Base-by-base conservation (phyloP, 1,140 invertebrate genomes). In the Gerris buenoi region DNA sequence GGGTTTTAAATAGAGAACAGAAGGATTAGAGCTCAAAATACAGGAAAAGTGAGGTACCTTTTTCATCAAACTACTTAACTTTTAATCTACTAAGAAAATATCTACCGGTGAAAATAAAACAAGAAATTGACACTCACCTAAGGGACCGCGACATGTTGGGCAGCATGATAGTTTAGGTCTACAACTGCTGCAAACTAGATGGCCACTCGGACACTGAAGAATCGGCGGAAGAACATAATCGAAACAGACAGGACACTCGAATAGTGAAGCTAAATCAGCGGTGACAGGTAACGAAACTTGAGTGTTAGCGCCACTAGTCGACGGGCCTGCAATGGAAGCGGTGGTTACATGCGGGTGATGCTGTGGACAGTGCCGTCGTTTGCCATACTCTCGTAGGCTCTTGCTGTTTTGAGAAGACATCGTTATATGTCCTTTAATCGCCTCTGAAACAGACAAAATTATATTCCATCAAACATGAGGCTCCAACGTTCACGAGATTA, bases 181-280 rank as follows among this genome's bases (percentile, higher is more conserved):
- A 80, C 97, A 99, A 74, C 88, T 91, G 58, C 93, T 90, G 81
- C 97, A 99, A 68, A 92, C 88, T 67, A 93, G 80, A 78, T 93
- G 90, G 46, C 90, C 90, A 73, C 88, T 91, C 76, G 90, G 89
- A 76, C 90, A 93, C 77, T 93, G 90, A 74, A 91, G 79, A 71
- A 93, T 97, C 22, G 97, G 97, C 67, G 97, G 97, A 73, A 98
- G 81, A 68, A 98, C 97, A 85, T 98, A 98, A 79, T 99, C 97
- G 79, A 99, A 98, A 79, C 97, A 99, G 64, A 99, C 97, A 14
- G 97, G 97, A 80, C 97, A 99, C 78, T 99, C 97, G 79, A 99
- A 99, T 23, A 98, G 81, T 68, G 90, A 93, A 46, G 95, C 93
- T 74, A 98, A 78, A 77, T 97, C 94, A 71, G 90, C 86, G 29